Evolutionary conservation across 2,797 vertebrate species (phyloP).

Genomic region (Hyperoplus lanceolatus): DNA sequence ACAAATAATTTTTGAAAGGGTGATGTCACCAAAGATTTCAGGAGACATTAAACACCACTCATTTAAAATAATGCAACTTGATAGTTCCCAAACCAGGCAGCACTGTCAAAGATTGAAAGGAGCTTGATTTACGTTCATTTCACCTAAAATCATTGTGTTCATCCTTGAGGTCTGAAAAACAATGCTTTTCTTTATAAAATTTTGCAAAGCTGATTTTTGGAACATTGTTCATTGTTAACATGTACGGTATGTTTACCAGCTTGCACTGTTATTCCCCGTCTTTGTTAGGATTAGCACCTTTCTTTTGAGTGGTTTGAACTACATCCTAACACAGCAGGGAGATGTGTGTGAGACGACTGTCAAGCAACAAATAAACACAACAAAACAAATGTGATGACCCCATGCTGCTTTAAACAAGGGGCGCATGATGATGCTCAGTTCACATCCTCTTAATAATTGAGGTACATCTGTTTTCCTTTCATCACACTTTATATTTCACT

Average conservation of each 20-base stretch:
- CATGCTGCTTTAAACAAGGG: background rate
- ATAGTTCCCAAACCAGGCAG: background rate
- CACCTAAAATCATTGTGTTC: background rate
- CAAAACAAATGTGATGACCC: background rate
- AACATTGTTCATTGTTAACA: background rate
- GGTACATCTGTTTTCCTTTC: no score
- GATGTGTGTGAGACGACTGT: background rate
- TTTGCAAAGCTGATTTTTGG: background rate
- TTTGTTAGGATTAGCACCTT: no score
- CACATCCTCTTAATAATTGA: no score
- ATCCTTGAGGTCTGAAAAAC: constrained; percentile 3
- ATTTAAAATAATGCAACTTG: background rate
- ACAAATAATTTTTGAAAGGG: no score
- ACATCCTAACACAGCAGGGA: background rate
- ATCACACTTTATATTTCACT: no score
- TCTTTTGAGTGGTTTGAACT: background rate
- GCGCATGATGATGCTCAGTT: background rate
- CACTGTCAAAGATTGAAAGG: background rate
- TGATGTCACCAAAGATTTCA: background rate
- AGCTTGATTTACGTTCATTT: background rate
- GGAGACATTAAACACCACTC: background rate
- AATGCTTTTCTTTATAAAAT: background rate
- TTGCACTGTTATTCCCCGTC: background rate
- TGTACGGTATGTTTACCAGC: background rate
- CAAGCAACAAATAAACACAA: background rate